These are phyloP conservation scores for Notoglanidium macrostoma DNA, from an alignment of 2,797 vertebrate species.

Conservation along the genomic window DNA sequence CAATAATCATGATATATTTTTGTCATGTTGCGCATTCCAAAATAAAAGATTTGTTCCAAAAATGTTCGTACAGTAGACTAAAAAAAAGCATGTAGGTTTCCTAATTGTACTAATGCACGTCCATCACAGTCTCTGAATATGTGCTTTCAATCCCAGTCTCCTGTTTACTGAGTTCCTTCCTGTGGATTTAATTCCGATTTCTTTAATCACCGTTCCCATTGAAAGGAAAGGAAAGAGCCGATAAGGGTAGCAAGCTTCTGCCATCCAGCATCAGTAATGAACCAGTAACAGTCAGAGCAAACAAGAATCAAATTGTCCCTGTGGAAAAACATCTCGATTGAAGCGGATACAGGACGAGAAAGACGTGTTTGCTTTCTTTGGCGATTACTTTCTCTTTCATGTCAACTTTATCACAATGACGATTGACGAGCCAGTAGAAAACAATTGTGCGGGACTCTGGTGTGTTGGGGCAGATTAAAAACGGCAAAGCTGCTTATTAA, in stretches of 20 bases:
- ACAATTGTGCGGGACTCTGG: not conserved
- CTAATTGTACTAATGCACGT: not conserved
- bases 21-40: too few relatives aligned
- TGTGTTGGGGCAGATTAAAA: not conserved
- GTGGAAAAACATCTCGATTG: not conserved
- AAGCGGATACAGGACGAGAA: not conserved
- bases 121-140: not conserved
- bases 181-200: not conserved
- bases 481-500: not conserved
- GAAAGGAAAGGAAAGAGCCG: not conserved
- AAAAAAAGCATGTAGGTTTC: not conserved
- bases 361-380: not conserved
- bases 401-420: not conserved
- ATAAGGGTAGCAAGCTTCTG: not conserved
- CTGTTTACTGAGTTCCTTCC: not conserved
- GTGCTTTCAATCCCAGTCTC: not conserved
- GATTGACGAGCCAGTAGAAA: not conserved
- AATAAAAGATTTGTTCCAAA: not conserved
- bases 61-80: not conserved
- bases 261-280: not conserved
- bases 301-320: not conserved
- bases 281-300: not conserved
- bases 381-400: not conserved
- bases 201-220: not conserved
- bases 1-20: too few relatives aligned